Evolutionary conservation across 2,888 invertebrate species (phyloP), one percentile per base, ranked within the genome.

Genomic region (Xestoiulus laeticollis): DNA sequence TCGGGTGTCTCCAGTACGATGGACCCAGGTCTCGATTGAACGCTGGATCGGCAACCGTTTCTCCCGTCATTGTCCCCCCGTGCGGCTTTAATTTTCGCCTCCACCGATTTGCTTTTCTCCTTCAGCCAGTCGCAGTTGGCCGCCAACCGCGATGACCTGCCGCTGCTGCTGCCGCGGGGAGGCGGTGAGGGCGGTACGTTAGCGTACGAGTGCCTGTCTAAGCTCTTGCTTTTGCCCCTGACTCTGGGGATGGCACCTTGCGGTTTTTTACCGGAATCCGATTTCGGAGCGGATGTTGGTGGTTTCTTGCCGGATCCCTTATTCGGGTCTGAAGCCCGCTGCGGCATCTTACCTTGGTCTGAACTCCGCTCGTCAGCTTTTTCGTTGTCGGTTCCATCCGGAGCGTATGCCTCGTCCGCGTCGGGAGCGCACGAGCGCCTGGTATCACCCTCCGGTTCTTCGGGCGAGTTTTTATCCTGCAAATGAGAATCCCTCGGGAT

Each of bases 41-140:
- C n/a, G 4, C 84, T 16, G 19, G 32, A 5, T 4, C 44, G 22
- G 14, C 4, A 14, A 6, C 0, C n/a, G 14, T 33, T 14, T 30
- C 32, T 32, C 12, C 87, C 85, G 22, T 82, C 43, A 19, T 87
- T 32, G 1, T 48, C 85, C 4, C 43, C 43, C 4, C 84, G 82
- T 0, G 87, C 87, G 1, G 87, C 87, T 19, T 87, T 32, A 22
- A 87, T 87, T 32, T 87, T 87, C n/a, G 83, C 87, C 85, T 85
- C 85, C 68, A 87, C 87, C 48, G 85, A 53, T 30, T 87, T 87
- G 53, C 85, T 84, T 22, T 85, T 87, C 30, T 85, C 87, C 48
- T 87, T 87, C 43, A 87, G 43, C 85, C 85, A 87, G 19, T 59
- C 22, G 43, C 87, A 87, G 43, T 44, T 87, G 19, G 87, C 87